Conservation (phyloP, 2,888 invertebrate species). For the Acronicta psi region DNA sequence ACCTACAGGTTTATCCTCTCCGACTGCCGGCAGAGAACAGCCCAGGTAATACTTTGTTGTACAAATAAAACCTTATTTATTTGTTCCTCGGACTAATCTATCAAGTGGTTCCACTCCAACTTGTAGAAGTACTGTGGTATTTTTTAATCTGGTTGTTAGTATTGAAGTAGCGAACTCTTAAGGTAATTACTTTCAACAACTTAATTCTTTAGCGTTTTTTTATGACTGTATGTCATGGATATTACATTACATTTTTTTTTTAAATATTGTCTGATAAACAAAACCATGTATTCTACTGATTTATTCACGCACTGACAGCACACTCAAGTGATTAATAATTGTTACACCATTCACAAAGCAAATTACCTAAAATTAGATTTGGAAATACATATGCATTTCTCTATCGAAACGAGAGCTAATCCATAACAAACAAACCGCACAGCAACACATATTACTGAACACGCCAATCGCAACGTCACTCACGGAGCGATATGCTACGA, state of each 20-base stretch:
- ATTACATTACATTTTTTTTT: too few relatives aligned
- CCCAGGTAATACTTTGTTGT: not conserved
- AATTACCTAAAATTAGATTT: constrained; percentile 21
- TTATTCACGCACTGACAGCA: not conserved
- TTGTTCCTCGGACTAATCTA: not conserved
- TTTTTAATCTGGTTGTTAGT: too few relatives aligned
- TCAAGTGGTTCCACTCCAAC: not conserved
- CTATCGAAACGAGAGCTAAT: constrained; percentile 14
- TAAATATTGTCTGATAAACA: not conserved
- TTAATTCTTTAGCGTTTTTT: too few relatives aligned
- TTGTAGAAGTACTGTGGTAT: not conserved
- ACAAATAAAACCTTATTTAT: not conserved
- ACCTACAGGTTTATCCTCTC: not conserved
- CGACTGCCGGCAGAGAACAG: not conserved
- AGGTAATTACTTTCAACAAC: too few relatives aligned
- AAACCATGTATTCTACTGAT: not conserved
- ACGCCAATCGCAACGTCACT: constrained; percentile 33
- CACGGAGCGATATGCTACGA: constrained; percentile 30
- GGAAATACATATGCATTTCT: constrained; percentile 20
- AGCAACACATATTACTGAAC: constrained; percentile 21
- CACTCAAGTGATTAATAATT: not conserved
- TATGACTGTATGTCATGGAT: too few relatives aligned
- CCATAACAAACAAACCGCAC: constrained; percentile 11
- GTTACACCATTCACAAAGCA: constrained; percentile 8
- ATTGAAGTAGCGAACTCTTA: too few relatives aligned